Base-by-base conservation (phyloP, 2,888 invertebrate genomes). In the Aleiodes alternator region DNA sequence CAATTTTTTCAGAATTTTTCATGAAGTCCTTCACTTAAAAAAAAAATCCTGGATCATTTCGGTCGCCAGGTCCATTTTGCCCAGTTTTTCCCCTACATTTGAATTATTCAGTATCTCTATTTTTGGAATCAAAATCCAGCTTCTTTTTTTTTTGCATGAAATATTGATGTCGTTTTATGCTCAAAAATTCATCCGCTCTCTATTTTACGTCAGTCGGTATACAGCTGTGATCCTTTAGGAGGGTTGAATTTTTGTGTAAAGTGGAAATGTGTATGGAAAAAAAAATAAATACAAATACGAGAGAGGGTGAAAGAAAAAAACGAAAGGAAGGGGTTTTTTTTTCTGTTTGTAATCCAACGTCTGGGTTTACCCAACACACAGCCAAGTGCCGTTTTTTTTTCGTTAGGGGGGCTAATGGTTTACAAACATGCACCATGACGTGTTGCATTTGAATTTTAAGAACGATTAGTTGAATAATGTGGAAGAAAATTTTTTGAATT, bases 401-500 rank as follows among this genome's bases (percentile, higher is more conserved):
- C 55, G 79, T 51, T 71, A n/a, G 23, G 23, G 73, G 75, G 78
- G 56, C 80, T 85, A 85, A 85, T 84, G 85, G 84, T 84, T 82
- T 85, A 84, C 84, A 85, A 85, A 85, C 84, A 84, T 76, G 69
- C 72, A 69, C 68, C 73, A 64, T 66, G 51, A 51, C 51, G 68
- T 51, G 51, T 68, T 51, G 51, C 50, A 50, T 14, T 43, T 12
- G 50, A 66, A 48, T 50, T 50, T 48, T 4, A 23, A 23, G 50
- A 66, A 23, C 48, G 29, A 23, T 16, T 11, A 8, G 43, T 16
- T n/a, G 48, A 43, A 16, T n/a, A 14, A 8, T 11, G 51, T 5
- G 31, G n/a, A 12, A 31, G 51, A 51, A 31, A 29, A 50, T 48
- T 50, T 68, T 50, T 68, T 68, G 16, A 51, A 68, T 68, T 51